These are phyloP conservation scores for Toxostoma redivivum DNA, from an alignment of 2,113 vertebrate species.

Conservation along the genomic window DNA sequence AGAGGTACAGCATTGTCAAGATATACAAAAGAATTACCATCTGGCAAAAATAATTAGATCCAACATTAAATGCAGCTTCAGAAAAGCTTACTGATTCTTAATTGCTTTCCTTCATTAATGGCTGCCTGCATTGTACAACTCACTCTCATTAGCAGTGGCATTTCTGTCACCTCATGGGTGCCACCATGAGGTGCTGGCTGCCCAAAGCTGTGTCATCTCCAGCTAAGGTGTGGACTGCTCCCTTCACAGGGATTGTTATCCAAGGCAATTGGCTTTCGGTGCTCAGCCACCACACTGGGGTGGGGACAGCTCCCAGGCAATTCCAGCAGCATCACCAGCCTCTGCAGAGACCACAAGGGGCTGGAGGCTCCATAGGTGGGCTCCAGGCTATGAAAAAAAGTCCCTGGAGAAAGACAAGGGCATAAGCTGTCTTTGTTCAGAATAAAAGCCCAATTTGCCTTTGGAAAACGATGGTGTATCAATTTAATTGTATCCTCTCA, in stretches of 20 bases:
- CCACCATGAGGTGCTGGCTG: fast-evolving
- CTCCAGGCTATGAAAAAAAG: neutral
- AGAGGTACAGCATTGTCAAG: neutral
- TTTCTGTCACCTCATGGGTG: neutral
- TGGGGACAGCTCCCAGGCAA: fast-evolving
- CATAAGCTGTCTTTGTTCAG: neutral
- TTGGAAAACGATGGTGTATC: neutral
- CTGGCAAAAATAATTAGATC: neutral
- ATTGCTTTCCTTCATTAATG: neutral
- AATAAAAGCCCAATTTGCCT: neutral
- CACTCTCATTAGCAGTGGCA: neutral
- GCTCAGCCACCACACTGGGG: fast-evolving
- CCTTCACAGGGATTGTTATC: neutral
- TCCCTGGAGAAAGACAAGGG: neutral
- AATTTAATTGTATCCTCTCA: neutral
- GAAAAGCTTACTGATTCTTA: neutral
- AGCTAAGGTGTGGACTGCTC: neutral
- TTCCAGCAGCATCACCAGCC: fast-evolving
- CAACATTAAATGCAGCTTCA: neutral
- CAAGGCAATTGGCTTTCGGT: neutral
- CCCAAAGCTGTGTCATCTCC: neutral
- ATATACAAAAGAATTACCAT: neutral
- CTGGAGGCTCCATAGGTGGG: neutral
- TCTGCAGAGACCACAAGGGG: neutral
- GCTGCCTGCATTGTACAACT: neutral